Base-by-base conservation (phyloP, 2,888 invertebrate genomes). In the Patella ulyssiponensis region DNA sequence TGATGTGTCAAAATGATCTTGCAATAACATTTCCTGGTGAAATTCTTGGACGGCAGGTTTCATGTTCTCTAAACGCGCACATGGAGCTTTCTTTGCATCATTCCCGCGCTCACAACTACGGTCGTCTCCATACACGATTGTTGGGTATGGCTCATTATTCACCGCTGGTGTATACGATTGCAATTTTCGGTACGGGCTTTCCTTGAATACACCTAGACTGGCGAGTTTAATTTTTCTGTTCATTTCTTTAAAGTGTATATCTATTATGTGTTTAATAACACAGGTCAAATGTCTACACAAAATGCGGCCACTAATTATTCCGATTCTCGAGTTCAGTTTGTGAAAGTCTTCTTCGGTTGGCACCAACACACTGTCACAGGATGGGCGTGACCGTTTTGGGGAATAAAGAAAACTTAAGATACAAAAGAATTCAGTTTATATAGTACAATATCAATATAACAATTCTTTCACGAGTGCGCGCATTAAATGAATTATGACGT, bases 1-100 rank as follows among this genome's bases (percentile, higher is more conserved):
- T 0, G 3, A 33, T 4, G 33, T 33, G 33, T 33, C 33, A 33
- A 33, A 33, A 33, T 33, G 33, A 4, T 33, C 33, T 33, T 33
- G 33, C 33, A 33, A 33, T 33, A 83, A 33, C 80, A 81, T 81
- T 74, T 79, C 80, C 70, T 82, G 81, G 73, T 81, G 80, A 69
- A 83, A 83, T 69, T 82, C 80, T 70, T 83, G 81, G 14, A 72
- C 77, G 3, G 76, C 77, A 27, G 83, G 79, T 54, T 82, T 75
- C 14, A 81, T 58, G 5, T 81, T 80, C 33, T 82, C 81, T 5
- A 80, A 53, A 54, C 80, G 33, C 53, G 79, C 81, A 52, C 69
- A 74, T 14, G 71, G 73, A 17, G 82, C 78, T n/a, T 69, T 74
- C 5, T 80, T 79, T 2, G 83, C 81, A 77, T 80, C 78, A 73